A percentile compares a stretch with the other conserved stretches of the same genome.
Evolutionary conservation across 2,888 invertebrate genomes (phyloP).

Genomic region (Eledone cirrhosa): DNA sequence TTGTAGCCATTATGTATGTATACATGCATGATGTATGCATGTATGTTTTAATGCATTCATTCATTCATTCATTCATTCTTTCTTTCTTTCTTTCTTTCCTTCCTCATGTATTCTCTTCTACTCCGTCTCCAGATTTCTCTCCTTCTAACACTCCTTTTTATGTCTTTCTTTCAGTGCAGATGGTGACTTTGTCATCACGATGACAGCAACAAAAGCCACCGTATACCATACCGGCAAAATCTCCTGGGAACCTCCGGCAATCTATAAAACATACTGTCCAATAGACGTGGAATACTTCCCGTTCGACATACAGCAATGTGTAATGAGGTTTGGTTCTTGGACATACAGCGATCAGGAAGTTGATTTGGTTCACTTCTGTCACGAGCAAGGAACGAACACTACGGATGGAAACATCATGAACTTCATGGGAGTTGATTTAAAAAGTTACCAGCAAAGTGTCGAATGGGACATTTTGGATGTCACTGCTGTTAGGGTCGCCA

Average conservation of each 20-base stretch:
- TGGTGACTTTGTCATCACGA: constrained; percentile 90
- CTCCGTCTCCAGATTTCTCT: neutral
- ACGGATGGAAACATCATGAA: constrained; percentile 43
- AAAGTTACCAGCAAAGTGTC: constrained; percentile 62
- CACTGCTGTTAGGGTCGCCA: constrained; percentile 66
- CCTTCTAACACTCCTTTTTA: neutral
- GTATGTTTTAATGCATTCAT: neutral
- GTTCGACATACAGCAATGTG: constrained; percentile 85
- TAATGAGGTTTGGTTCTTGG: constrained; percentile 95
- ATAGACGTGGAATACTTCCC: constrained; percentile 69
- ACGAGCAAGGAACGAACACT: constrained; percentile 36
- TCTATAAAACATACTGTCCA: constrained; percentile 83
- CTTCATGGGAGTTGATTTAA: constrained; percentile 62
- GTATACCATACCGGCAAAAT: constrained; percentile 90
- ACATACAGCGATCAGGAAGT: constrained; percentile 66
- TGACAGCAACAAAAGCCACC: constrained; percentile 97
- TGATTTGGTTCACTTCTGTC: constrained; percentile 50
- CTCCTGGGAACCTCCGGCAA: constrained; percentile 96
- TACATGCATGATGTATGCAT: no score
- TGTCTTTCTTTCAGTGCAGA: constrained; percentile 78
- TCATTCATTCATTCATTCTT: no score
- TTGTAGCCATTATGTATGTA: no score
- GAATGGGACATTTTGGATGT: constrained; percentile 72
- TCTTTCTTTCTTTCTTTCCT: neutral
- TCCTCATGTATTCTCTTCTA: neutral